Evolutionary conservation across 2,113 vertebrate species (phyloP).

Genomic region (Peucedramus taeniatus): DNA sequence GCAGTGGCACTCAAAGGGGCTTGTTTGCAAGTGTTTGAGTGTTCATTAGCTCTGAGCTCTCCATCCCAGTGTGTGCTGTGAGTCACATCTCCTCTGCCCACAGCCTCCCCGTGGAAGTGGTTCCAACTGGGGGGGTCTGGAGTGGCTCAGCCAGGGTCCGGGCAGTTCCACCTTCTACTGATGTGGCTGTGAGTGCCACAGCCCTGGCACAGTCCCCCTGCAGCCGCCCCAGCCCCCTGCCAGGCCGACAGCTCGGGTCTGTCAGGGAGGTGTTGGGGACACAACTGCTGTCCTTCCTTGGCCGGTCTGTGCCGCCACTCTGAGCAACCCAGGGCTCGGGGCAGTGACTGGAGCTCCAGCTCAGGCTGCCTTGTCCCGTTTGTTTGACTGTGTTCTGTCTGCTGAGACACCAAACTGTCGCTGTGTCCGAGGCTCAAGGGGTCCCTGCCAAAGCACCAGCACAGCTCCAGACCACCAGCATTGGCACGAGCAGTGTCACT

Average conservation of each 20-base stretch:
- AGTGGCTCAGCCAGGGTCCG: neutral
- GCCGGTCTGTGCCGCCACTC: neutral
- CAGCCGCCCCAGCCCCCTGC: neutral
- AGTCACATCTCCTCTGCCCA: slow-evolving; percentile 16
- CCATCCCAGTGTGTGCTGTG: neutral
- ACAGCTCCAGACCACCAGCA: neutral
- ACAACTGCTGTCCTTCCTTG: neutral
- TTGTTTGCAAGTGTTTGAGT: neutral
- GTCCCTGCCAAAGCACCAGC: neutral
- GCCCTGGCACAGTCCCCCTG: neutral
- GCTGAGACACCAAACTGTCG: neutral
- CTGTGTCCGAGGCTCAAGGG: neutral
- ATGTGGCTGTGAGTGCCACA: neutral
- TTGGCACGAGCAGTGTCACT: accelerated
- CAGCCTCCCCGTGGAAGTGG: neutral
- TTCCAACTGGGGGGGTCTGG: neutral
- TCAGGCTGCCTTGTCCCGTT: neutral
- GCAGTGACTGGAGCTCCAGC: neutral
- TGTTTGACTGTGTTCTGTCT: neutral
- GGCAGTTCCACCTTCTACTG: neutral
- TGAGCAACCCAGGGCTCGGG: neutral
- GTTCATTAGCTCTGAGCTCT: neutral
- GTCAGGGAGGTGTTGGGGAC: neutral
- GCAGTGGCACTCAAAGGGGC: neutral
- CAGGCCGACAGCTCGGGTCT: neutral